Evolutionary conservation across 2,797 vertebrate genomes (phyloP), one percentile per base, ranked within the genome.

Genomic region (Pseudochirops corinnae): DNA sequence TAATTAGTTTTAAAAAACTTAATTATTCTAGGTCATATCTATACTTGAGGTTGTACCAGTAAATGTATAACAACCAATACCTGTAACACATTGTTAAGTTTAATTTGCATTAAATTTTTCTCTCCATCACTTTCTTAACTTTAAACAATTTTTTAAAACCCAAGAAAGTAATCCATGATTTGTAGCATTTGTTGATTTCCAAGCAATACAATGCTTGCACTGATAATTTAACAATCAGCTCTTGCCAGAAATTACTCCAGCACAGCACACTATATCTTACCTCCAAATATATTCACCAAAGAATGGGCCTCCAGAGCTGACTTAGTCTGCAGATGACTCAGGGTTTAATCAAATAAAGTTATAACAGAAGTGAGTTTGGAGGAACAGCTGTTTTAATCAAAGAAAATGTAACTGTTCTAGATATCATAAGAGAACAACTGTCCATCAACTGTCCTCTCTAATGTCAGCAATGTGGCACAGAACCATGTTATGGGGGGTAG

Each of bases 381-480:
- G 52, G 92, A 13, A 91, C 50, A 52, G 33, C 29, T 90, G 0
- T 90, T 97, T 95, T 52, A 56, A 14, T 90, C 39, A 93, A 92
- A 82, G 94, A 97, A 95, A 52, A 29, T 14, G 29, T 50, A 87
- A 46, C 7, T 52, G 5, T 21, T 94, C 74, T 58, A 67, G 10
- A 90, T 31, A 93, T 91, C 91, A 87, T 16, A 52, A 67, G 92
- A 96, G 58, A 95, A 90, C n/a, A 93, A 92, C 0, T 56, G 33
- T 94, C 95, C 56, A 55, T 62, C 97, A 92, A 95, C 39, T 50
- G 94, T n/a, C 46, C 93, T 93, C 95, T 62, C 62, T 5, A 96
- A 95, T 93, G 46, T 29, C 55, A 90, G 24, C 9, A 55, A 53
- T 56, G 21, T 91, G 96, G 92, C 82, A 95, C 39, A 87, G 74